Percentiles rank a stretch among this genome's conserved stretches.
These are phyloP conservation scores for Sclerodermus sp. DNA, from an alignment of 2,888 invertebrate species.

Conservation along the genomic window DNA sequence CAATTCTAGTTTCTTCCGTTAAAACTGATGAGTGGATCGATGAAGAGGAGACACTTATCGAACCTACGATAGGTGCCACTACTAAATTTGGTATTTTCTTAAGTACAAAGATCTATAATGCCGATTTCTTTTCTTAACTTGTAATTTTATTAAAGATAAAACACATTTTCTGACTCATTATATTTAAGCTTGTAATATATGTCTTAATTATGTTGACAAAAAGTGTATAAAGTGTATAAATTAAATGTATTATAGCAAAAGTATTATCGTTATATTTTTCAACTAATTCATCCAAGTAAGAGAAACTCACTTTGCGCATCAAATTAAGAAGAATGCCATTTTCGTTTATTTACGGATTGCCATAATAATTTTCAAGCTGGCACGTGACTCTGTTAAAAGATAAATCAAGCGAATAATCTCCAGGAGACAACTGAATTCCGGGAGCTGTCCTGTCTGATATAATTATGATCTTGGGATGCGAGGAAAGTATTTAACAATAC, in stretches of 20 bases:
- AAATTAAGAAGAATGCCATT: no score
- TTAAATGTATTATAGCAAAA: neutral
- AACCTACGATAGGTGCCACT: constrained; percentile 60
- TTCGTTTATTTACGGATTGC: no score
- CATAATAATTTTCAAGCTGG: no score
- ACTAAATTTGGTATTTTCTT: constrained; percentile 63
- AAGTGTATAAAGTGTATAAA: neutral
- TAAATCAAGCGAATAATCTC: no score
- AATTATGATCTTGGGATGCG: no score
- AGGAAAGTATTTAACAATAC: no score
- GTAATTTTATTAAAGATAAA: neutral
- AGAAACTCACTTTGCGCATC: neutral
- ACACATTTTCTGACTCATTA: no score
- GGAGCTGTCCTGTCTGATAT: no score
- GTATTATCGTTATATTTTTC: no score
- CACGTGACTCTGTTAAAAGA: no score
- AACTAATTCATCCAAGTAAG: neutral
- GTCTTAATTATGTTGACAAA: neutral
- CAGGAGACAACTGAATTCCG: no score
- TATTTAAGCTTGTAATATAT: neutral
- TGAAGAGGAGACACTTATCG: constrained; percentile 59
- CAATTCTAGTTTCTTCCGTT: constrained; percentile 50
- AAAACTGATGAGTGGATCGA: constrained; percentile 59
- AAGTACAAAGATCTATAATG: constrained; percentile 61
- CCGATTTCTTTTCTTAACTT: constrained; percentile 57